Evolutionary conservation across 2,797 vertebrate species (phyloP).

Genomic region (Melanotaenia nigrans): DNA sequence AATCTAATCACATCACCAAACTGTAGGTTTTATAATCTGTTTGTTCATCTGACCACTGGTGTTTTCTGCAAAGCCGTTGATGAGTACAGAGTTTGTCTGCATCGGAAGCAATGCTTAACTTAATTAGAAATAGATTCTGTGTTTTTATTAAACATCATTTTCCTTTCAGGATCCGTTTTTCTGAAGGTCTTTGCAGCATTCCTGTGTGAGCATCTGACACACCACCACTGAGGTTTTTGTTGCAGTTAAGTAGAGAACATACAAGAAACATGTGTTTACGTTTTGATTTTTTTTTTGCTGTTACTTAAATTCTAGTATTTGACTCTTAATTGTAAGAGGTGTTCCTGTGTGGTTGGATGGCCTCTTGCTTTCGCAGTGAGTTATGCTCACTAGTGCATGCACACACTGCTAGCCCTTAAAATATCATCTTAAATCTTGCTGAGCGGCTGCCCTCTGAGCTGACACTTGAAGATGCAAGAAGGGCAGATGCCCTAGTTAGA

Average conservation of each 20-base stretch:
- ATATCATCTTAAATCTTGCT: conserved; percentile 55
- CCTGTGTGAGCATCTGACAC: conserved; percentile 8
- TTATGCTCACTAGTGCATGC: conserved; percentile 20
- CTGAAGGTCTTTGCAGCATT: background rate
- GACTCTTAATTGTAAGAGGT: conserved; percentile 15
- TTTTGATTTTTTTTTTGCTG: background rate
- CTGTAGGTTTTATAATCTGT: background rate
- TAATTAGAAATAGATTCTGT: too few relatives aligned
- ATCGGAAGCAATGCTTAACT: background rate
- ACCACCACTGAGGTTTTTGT: background rate
- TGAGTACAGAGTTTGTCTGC: background rate
- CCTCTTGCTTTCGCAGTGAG: conserved; percentile 39
- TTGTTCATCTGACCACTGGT: background rate
- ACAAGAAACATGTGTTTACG: conserved; percentile 2
- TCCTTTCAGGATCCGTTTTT: background rate
- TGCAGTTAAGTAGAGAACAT: background rate
- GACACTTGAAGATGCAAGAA: conserved; percentile 49
- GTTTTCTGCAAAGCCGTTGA: background rate
- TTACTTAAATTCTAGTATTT: conserved; percentile 8
- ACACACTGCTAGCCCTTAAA: conserved; percentile 40
- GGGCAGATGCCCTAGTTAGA: conserved; percentile 52
- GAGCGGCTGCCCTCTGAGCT: conserved; percentile 45
- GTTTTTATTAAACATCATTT: too few relatives aligned
- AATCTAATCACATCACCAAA: background rate
- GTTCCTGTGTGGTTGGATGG: conserved; percentile 22